Conservation (phyloP, 2,113 vertebrate genomes). For the Chionodraco myersi region DNA sequence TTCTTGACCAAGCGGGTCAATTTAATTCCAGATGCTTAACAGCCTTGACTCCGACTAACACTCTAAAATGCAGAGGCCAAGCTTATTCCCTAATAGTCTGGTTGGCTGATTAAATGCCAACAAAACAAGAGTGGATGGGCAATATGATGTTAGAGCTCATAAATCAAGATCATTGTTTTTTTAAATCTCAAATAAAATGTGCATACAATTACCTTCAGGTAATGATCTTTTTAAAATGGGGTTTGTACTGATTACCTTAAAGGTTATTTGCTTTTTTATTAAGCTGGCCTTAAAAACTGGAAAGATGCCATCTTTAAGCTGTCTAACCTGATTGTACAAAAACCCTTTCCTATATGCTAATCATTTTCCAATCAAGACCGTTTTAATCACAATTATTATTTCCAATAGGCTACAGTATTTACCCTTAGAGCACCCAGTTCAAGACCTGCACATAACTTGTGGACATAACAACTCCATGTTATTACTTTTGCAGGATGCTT, state of each 20-base stretch:
- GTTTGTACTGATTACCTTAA: neutral
- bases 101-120: neutral
- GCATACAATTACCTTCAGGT: neutral
- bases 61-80: neutral
- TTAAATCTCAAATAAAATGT: neutral
- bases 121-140: slow-evolving; percentile 5
- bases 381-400: neutral
- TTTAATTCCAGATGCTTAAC: neutral
- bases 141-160: neutral
- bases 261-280: neutral
- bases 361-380: neutral
- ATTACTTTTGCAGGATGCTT: neutral
- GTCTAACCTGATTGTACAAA: neutral
- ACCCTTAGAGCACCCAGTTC: neutral
- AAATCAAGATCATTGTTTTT: neutral
- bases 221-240: neutral
- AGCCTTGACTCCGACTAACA: neutral
- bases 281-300: neutral
- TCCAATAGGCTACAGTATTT: neutral
- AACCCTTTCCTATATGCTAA: neutral
- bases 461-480: neutral
- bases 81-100: neutral
- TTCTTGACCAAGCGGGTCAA: neutral
- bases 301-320: neutral
- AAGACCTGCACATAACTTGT: neutral